Evolutionary conservation across 2,113 vertebrate genomes (phyloP).

Genomic region (Osmerus mordax): DNA sequence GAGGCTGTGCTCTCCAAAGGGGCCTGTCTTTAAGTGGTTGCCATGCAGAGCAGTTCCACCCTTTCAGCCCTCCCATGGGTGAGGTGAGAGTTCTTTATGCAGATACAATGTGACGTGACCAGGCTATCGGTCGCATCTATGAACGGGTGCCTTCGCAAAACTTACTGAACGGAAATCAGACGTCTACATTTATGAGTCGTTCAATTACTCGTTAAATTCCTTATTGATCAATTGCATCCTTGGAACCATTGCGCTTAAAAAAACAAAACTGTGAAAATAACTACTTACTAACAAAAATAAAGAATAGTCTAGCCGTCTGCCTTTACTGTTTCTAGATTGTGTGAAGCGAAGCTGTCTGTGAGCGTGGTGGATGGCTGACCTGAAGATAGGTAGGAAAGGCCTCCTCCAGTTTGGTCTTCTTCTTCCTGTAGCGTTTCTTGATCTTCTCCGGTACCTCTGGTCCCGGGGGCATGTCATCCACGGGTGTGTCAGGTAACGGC

Average conservation of each 20-base stretch:
- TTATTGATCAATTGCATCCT: slow-evolving; percentile 5
- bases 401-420: slow-evolving; percentile 97
- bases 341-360: not conserved
- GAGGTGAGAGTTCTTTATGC: slow-evolving; percentile 35
- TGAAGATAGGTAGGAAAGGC: slow-evolving; percentile 93
- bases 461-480: slow-evolving; percentile 79
- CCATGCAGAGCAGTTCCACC: slow-evolving; percentile 46
- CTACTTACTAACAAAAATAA: too few relatives aligned
- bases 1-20: slow-evolving; percentile 18
- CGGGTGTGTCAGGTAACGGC: slow-evolving; percentile 78
- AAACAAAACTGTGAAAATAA: too few relatives aligned
- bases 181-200: not conserved
- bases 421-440: slow-evolving; percentile 94
- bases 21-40: slow-evolving; percentile 48
- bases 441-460: slow-evolving; percentile 90
- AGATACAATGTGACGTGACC: slow-evolving; percentile 27
- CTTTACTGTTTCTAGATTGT: too few relatives aligned
- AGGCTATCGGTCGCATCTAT: slow-evolving; percentile 22
- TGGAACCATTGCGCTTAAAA: not conserved
- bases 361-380: slow-evolving; percentile 60
- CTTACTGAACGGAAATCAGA: slow-evolving; percentile 15
- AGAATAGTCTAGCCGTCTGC: too few relatives aligned
- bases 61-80: slow-evolving; percentile 35
- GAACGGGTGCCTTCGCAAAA: not conserved
- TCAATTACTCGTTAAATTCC: not conserved